Percentiles rank a stretch among this genome's conserved stretches.
Evolutionary conservation across 2,797 vertebrate species (phyloP).

Genomic region (Toxotes lorentzi): DNA sequence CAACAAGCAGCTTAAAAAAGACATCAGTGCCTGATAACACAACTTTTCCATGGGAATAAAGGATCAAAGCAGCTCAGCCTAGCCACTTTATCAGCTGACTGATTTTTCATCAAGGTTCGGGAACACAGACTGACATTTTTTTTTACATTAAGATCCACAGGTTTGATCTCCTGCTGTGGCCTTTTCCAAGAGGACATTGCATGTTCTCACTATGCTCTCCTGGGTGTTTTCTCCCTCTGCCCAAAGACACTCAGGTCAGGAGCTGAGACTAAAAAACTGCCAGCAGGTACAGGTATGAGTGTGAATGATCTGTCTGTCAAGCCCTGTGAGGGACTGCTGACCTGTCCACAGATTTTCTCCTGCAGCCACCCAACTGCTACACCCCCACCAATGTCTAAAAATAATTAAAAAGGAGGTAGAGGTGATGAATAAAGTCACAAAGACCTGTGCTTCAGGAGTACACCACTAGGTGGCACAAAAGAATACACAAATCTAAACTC

Average conservation of each 20-base stretch:
- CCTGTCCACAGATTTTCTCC: slow-evolving; percentile 36
- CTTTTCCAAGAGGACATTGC: slow-evolving; percentile 31
- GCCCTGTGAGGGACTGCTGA: slow-evolving; percentile 65
- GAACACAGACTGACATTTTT: neutral
- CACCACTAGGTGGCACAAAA: slow-evolving; percentile 80
- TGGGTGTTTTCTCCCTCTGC: slow-evolving; percentile 45
- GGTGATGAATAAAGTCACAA: neutral
- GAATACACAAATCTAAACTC: slow-evolving; percentile 33
- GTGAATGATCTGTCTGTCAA: slow-evolving; percentile 51
- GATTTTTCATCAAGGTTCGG: neutral
- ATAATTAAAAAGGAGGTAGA: slow-evolving; percentile 12
- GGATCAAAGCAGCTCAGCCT: neutral
- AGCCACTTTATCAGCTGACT: neutral
- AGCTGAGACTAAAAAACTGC: slow-evolving; percentile 33
- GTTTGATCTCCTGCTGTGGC: slow-evolving; percentile 22
- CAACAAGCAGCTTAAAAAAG: neutral
- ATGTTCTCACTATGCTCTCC: slow-evolving; percentile 19
- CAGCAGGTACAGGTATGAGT: slow-evolving; percentile 40
- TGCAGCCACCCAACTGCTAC: slow-evolving; percentile 20
- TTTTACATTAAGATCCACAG: neutral
- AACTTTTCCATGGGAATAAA: neutral
- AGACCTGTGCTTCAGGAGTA: neutral
- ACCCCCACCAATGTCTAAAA: neutral
- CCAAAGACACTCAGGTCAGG: slow-evolving; percentile 45
- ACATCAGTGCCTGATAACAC: too few species aligned